These are phyloP conservation scores for Rhagoletis pomonella DNA, from an alignment of 1,140 invertebrate genomes.

Conservation along the genomic window DNA sequence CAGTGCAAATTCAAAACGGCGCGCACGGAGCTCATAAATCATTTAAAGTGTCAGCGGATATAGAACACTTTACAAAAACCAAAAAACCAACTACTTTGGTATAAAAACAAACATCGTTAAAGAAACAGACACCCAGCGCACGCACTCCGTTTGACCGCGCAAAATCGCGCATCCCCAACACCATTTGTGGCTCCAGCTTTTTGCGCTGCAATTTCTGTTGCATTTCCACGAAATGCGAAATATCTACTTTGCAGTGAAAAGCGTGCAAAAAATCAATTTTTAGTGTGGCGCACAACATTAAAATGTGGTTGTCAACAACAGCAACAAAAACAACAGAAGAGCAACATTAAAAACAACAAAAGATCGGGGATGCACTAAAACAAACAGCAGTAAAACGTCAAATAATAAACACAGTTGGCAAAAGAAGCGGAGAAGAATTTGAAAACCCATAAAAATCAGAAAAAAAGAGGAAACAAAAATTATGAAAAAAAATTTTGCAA, in stretches of 20 bases:
- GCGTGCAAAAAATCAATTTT: slow-evolving; percentile 49
- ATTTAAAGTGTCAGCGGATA: slow-evolving; percentile 46
- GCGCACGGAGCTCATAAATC: slow-evolving; percentile 16
- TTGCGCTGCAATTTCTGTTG: neutral
- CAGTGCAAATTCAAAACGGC: slow-evolving; percentile 10
- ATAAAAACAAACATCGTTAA: slow-evolving; percentile 40
- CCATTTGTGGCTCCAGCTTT: slow-evolving; percentile 7
- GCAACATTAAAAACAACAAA: slow-evolving; percentile 8
- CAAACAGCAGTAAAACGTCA: slow-evolving; percentile 43
- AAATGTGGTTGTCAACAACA: slow-evolving; percentile 2
- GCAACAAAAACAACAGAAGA: neutral
- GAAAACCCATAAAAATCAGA: neutral
- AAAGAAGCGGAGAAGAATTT: neutral
- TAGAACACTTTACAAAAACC: slow-evolving; percentile 22
- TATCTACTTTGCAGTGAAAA: neutral
- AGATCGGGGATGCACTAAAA: neutral
- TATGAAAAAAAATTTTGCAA: slow-evolving; percentile 14
- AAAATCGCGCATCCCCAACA: too few species aligned
- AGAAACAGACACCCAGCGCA: slow-evolving; percentile 1
- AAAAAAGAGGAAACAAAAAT: neutral
- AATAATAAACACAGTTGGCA: slow-evolving; percentile 47
- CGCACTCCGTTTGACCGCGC: neutral
- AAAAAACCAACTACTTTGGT: slow-evolving; percentile 49
- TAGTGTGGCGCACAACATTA: slow-evolving; percentile 23
- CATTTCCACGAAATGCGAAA: slow-evolving; percentile 28